phyloP scores from a whole-genome alignment of 2,797 vertebrate species.

The Argyrosomus regius region DNA sequence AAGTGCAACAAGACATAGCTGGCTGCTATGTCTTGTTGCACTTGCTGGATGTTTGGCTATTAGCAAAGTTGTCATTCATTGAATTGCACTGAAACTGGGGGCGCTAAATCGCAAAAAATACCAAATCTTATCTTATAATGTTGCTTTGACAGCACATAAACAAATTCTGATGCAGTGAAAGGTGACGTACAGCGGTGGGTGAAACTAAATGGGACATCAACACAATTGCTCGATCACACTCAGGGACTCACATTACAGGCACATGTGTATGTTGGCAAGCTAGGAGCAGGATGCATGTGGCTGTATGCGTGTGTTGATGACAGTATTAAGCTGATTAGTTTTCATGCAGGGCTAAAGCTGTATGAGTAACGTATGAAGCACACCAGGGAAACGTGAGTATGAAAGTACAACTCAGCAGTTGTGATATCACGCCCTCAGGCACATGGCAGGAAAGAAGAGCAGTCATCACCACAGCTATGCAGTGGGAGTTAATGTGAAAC shows the following conservation, averaged over 20 bases:
- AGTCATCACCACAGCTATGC: not conserved
- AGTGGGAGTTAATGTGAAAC: conserved; percentile 1
- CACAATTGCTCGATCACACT: conserved; percentile 28
- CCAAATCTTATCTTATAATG: too few species aligned
- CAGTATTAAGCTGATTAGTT: conserved; percentile 82
- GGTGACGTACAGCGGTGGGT: not conserved
- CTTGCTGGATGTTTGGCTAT: too few species aligned
- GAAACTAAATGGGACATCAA: conserved; percentile 10
- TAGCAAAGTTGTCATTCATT: too few species aligned
- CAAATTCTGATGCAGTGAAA: not conserved
- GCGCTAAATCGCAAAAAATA: too few species aligned
- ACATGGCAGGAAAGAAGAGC: conserved; percentile 64
- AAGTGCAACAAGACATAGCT: too few species aligned
- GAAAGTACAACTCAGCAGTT: conserved; percentile 82
- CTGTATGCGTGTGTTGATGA: conserved; percentile 55
- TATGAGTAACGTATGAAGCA: conserved; percentile 67
- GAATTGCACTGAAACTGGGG: too few species aligned
- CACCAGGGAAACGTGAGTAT: conserved; percentile 68
- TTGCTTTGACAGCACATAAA: not conserved
- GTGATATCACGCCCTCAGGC: conserved; percentile 65
- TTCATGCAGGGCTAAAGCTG: conserved; percentile 69
- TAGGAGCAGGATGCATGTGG: conserved; percentile 42
- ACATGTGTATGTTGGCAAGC: conserved; percentile 41
- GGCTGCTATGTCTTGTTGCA: too few species aligned
- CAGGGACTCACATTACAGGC: conserved; percentile 62